Base-by-base conservation (phyloP, 2,888 invertebrate species). In the Nyleta sp. region DNA sequence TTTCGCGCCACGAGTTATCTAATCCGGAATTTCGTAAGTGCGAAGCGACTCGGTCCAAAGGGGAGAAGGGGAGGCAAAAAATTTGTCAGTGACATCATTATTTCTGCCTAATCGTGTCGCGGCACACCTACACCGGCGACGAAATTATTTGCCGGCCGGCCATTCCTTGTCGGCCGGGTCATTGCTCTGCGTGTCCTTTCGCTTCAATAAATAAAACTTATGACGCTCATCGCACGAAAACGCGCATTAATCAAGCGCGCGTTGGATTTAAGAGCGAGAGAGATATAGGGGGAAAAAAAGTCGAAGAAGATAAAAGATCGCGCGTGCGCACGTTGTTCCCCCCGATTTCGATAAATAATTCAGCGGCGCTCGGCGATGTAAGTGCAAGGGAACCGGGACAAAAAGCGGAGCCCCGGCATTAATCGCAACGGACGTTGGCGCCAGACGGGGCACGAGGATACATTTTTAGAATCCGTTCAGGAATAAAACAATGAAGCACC, bases 151-250 rank as follows among this genome's bases (percentile, higher is more conserved):
- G 24, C 17, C 42, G 31, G 10, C 35, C 67, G 35, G 42, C 1
- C 53, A 33, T 57, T 57, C 31, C 57, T 55, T 28, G 46, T 53
- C 35, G 38, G 6, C 2, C 44, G 57, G 64, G 65, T 65, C 57
- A 35, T 70, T 76, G 75, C 62, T 75, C 75, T 20, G 46, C 17
- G 68, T 48, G 62, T 68, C 62, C 68, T 68, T 75, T 68, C 46
- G 50, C 68, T 64, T 76, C 64, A 57, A 64, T 76, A 76, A 70
- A 70, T 64, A 70, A 64, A 67, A 48, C 64, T 57, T 57, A 70
- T 67, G 67, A 65, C 67, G 59, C 48, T 57, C 40, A 31, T 64
- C 60, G 65, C 31, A 52, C 59, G 42, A 72, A 71, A 60, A 53
- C 53, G 53, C 46, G 59, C 60, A 62, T 75, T 68, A 55, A 75